Base-by-base conservation (phyloP, 2,113 vertebrate species). In the Platycercus adscitus region DNA sequence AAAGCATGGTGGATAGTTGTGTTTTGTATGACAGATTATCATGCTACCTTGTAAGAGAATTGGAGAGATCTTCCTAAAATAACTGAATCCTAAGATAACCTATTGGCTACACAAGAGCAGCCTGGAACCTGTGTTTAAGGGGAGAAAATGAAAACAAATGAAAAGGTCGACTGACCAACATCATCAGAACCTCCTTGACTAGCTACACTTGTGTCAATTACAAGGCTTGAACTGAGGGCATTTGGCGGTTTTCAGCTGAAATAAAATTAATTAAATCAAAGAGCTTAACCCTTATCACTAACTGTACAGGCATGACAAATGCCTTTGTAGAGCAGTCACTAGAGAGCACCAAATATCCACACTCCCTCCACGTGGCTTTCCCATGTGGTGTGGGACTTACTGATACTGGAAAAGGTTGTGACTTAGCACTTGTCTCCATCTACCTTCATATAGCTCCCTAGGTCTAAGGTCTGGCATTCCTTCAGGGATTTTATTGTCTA, bases 281-380 rank as follows among this genome's bases (percentile, higher is more conserved):
- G 23, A 63, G 3, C 20, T 71, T 58, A 31, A 13, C 26, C n/a
- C 18, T 50, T 10, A 3, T 10, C 9, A 6, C 46, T 28, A 52
- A 13, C 21, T 9, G 8, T 2, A 13, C 16, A n/a, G 2, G 25
- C 63, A 26, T 2, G 6, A 17, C 14, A n/a, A 8, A 85, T 14
- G 11, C 4, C 89, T 89, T 16, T 19, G 41, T 63, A 50, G 66
- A 89, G 44, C 85, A 86, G 89, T 96, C 94, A 88, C 95, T 94
- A 95, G 94, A 66, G 94, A 92, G 96, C 93, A 94, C 87, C 87
- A 95, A 63, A 95, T 53, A 66, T 11, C 93, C 89, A 94, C 79
- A 73, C 17, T 81, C 75, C 33, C 41, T 71, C 25, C 81, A 43
- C 44, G 52, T 68, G 47, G 1, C 49, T 80, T 26, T 4, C 16